Evolutionary conservation across 2,888 invertebrate genomes (phyloP), one percentile per base, ranked within the genome.

Genomic region (Clostera curtula): DNA sequence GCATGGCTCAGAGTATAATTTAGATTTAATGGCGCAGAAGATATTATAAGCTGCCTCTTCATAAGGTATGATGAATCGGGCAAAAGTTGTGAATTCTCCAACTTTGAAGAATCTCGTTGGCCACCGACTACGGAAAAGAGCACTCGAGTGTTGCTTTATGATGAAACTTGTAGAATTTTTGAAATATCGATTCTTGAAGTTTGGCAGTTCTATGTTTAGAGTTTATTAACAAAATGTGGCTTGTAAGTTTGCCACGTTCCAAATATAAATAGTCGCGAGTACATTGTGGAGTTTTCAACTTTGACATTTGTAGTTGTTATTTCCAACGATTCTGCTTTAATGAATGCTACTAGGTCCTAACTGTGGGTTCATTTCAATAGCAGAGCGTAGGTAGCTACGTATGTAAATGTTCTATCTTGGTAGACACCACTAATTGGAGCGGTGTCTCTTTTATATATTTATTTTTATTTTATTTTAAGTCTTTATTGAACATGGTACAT

Each of bases 111-210:
- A 68, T 67, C 55, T 50, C 47, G 48, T 43, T 55, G 58, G 63
- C 57, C 57, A 48, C 56, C 54, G 57, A 68, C 61, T 67, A 60
- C 48, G 60, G 57, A 57, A 64, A 64, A 71, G 72, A 59, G 69
- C 71, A 70, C 57, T 65, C 54, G 44, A 75, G 66, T 74, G 74
- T 73, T 72, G 68, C 75, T 73, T 76, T 72, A 74, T 59, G 68
- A 67, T 55, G 50, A 49, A 67, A 73, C 65, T 77, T 73, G 47
- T 30, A 40, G 56, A 69, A 64, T 68, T 73, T 70, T 63, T 69
- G 61, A 73, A 63, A 66, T 71, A 75, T 71, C 58, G 68, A 72
- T 62, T 59, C 35, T 42, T 46, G 36, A 48, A 50, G 27, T 44
- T 31, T 31, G 31, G 46, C 54, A 42, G 46, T 57, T 52, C 40